Evolutionary conservation across 2,797 vertebrate species (phyloP).

Genomic region (Limosa lapponica): DNA sequence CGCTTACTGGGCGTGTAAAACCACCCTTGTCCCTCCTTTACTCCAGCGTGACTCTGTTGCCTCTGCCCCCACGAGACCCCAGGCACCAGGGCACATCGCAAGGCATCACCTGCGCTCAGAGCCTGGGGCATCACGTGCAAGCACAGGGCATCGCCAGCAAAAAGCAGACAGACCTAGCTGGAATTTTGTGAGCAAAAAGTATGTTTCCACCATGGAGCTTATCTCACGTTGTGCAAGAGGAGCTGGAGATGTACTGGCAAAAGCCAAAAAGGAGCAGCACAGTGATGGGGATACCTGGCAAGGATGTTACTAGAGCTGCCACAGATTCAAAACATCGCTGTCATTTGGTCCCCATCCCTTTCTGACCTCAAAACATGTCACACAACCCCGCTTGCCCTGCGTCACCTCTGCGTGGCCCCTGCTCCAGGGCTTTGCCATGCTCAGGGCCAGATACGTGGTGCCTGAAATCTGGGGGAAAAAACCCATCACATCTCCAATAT

Average conservation of each 20-base stretch:
- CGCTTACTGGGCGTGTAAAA: accelerated
- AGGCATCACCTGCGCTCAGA: accelerated
- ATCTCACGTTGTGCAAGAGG: neutral
- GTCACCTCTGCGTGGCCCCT: accelerated
- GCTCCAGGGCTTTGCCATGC: accelerated
- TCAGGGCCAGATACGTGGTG: accelerated
- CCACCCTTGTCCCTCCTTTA: neutral
- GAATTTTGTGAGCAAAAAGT: neutral
- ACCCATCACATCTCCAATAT: accelerated
- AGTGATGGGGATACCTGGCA: accelerated
- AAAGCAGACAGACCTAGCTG: neutral
- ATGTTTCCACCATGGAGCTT: neutral
- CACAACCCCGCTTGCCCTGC: accelerated
- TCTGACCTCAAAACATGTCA: neutral
- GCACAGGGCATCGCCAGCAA: accelerated
- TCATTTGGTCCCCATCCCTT: accelerated
- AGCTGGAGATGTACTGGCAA: neutral
- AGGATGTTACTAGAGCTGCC: neutral
- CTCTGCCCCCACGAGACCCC: accelerated
- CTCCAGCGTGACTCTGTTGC: accelerated
- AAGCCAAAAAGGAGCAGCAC: neutral
- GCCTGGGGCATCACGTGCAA: neutral
- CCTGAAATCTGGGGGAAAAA: neutral
- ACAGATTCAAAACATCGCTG: accelerated
- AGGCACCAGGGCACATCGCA: accelerated